Conservation (phyloP, 1,140 invertebrate species). For the Mamestra configurata region DNA sequence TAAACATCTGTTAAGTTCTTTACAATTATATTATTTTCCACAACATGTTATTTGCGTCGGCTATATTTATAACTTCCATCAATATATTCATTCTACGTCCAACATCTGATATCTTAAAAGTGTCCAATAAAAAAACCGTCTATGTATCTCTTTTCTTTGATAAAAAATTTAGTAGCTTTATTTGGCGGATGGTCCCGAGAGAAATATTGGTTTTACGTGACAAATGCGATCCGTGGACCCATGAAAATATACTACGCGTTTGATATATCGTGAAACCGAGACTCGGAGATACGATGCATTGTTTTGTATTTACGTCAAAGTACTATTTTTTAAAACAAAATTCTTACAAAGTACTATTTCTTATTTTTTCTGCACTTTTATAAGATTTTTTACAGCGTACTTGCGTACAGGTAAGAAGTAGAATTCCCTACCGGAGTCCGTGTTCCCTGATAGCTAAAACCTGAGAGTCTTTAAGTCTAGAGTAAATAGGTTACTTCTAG, state of each 20-base stretch:
- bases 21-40: no score
- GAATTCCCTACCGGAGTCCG: no score
- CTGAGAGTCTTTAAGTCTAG: no score
- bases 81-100: not conserved
- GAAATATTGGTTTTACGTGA: constrained; percentile 65
- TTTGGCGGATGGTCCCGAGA: constrained; percentile 59
- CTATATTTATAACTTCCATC: not conserved
- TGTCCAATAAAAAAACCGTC: constrained; percentile 49
- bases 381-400: no score
- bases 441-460: no score
- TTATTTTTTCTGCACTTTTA: no score
- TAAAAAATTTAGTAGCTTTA: constrained; percentile 64
- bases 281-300: constrained; percentile 43
- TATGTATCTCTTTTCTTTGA: constrained; percentile 62
- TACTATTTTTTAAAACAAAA: not conserved
- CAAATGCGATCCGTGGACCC: constrained; percentile 57
- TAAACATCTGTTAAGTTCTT: no score
- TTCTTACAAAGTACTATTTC: no score
- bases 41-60: no score
- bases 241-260: constrained; percentile 57
- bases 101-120: constrained; percentile 32
- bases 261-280: constrained; percentile 56
- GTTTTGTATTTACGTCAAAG: constrained; percentile 37
- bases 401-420: no score
- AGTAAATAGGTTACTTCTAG: no score